Evolutionary conservation across 2,113 vertebrate genomes (phyloP), one percentile per base, ranked within the genome.

Genomic region (Calonectris borealis): DNA sequence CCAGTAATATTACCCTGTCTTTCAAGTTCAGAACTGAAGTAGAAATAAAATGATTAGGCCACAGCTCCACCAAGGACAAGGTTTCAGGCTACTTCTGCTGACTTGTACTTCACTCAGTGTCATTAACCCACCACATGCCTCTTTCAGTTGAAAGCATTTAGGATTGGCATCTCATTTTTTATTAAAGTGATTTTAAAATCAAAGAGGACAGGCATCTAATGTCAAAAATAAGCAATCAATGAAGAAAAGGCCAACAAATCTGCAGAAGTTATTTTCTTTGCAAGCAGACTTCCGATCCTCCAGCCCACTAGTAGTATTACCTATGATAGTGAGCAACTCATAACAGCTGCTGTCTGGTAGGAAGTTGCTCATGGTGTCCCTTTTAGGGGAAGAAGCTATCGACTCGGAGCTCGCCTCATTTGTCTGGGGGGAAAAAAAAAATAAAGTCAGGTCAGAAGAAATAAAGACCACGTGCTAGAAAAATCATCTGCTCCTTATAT

Each of bases 371-470:
- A 99, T 99, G 95, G 98, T 98, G 98, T 99, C 99, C 98, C 97
- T 97, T 86, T 95, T 98, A 32, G 98, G 99, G 97, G 98, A 98
- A 68, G 98, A 98, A 83, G 98, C 99, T 99, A 99, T 98, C 86
- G 99, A 99, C 97, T 99, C 99, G 90, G 97, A 98, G 97, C 99
- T 99, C 54, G 99, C 99, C 96, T 99, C 99, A 99, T 99, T 98
- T 98, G 98, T 97, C 99, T 99, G 96, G 82, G 91, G 10, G 5
- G 10, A 58, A 46, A 58, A 46, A 40, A 70, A 97, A 89, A 88
- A 87, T 75, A 27, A 90, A 89, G 58, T 92, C 84, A 97, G n/a
- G 72, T 78, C n/a, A 91, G 89, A 55, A 88, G 78, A 85, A 84
- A 84, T 26, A 29, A 86, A 83, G 62, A 77, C 24, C 36, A 57